These are phyloP conservation scores for Syrphus vitripennis DNA, from an alignment of 2,888 invertebrate species.

Conservation along the genomic window DNA sequence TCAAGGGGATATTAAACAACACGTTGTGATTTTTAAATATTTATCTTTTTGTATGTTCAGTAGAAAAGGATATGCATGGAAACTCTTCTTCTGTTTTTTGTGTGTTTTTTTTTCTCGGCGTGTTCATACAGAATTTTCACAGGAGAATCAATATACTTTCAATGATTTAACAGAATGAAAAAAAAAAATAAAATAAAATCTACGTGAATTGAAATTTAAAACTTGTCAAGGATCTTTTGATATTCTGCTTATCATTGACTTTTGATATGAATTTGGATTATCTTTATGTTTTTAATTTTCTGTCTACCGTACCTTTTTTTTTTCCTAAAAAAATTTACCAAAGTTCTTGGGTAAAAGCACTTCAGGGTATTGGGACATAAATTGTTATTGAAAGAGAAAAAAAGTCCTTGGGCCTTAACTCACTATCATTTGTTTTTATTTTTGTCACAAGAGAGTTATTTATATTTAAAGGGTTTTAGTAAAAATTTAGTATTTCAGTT, in stretches of 20 bases:
- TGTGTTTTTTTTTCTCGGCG: not conserved
- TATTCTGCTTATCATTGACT: slow-evolving; percentile 1
- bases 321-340: not conserved
- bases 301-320: not conserved
- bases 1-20: slow-evolving; percentile 54
- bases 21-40: slow-evolving; percentile 58
- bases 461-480: not conserved
- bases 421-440: not conserved
- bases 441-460: not conserved
- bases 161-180: not conserved
- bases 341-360: not conserved
- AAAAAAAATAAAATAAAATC: not conserved
- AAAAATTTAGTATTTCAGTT: not conserved
- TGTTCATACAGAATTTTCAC: not conserved
- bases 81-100: too few relatives aligned
- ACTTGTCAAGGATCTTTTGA: not conserved
- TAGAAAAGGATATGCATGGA: not conserved
- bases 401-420: not conserved
- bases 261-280: not conserved
- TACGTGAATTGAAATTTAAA: slow-evolving; percentile 14
- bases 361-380: not conserved
- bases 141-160: slow-evolving; percentile 7
- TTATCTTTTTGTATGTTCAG: slow-evolving; percentile 14
- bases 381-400: not conserved
- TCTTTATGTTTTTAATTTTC: not conserved